Evolutionary conservation across 2,113 vertebrate genomes (phyloP).

Genomic region (Aldabrachelys gigantea): DNA sequence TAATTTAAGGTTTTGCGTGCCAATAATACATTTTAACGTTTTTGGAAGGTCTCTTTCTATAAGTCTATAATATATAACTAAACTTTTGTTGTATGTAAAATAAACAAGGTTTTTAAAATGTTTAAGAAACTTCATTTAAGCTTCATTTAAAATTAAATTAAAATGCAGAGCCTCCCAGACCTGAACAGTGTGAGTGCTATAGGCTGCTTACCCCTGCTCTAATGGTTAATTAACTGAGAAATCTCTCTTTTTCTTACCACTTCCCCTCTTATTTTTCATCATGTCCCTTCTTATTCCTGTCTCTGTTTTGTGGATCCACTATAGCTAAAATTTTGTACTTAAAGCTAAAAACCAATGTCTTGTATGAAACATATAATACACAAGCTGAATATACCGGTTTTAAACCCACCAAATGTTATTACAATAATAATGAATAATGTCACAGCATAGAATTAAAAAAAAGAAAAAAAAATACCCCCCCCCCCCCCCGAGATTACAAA

Average conservation of each 20-base stretch:
- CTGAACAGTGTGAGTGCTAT: no score
- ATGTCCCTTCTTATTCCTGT: rapidly evolving
- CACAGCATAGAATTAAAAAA: not conserved
- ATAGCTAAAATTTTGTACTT: not conserved
- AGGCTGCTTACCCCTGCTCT: no score
- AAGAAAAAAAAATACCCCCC: not conserved
- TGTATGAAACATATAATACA: not conserved
- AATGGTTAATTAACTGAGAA: not conserved
- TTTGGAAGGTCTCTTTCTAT: no score
- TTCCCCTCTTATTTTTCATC: not conserved
- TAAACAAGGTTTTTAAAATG: no score
- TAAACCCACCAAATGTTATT: not conserved
- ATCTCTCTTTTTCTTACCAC: not conserved
- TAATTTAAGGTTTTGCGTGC: no score
- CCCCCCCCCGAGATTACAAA: not conserved
- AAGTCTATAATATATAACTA: no score
- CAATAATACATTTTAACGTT: no score
- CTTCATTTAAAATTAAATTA: no score
- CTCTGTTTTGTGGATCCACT: not conserved
- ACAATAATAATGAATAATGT: not conserved
- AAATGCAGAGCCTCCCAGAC: no score
- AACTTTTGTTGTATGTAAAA: no score
- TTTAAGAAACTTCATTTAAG: no score
- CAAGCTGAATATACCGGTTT: not conserved
- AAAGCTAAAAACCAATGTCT: not conserved